phyloP scores from a whole-genome alignment of 2,888 invertebrate genomes.

The Drosophila helvetica region DNA sequence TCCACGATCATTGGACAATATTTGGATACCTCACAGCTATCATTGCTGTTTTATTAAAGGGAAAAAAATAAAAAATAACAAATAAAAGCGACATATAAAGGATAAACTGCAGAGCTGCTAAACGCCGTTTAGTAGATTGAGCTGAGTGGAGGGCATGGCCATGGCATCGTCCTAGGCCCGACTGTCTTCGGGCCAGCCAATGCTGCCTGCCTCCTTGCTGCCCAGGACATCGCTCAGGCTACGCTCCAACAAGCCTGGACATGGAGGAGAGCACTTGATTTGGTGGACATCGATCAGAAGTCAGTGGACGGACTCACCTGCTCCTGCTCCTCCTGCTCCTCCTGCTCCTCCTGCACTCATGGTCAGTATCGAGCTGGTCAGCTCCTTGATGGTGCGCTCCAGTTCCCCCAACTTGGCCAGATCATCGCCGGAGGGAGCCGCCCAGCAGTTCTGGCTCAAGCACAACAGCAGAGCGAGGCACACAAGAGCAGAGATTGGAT shows the following conservation, averaged over 20 bases:
- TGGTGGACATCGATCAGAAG: background rate
- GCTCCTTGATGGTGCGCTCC: slow-evolving; percentile 60
- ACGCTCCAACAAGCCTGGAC: slow-evolving; percentile 17
- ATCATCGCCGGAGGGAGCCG: slow-evolving; percentile 57
- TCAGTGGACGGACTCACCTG: background rate
- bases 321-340: slow-evolving; percentile 24
- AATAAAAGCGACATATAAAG: background rate
- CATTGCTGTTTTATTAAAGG: slow-evolving; percentile 10
- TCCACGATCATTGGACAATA: slow-evolving; percentile 12
- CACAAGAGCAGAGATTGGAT: background rate
- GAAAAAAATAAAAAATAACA: slow-evolving; percentile 15
- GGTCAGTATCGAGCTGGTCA: slow-evolving; percentile 60
- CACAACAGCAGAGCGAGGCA: background rate
- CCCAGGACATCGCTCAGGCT: slow-evolving; percentile 25
- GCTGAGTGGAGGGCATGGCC: background rate
- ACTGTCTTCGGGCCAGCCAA: slow-evolving; percentile 38
- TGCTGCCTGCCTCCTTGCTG: slow-evolving; percentile 9
- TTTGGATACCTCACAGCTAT: background rate
- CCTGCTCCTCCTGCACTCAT: slow-evolving; percentile 40
- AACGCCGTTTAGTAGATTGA: slow-evolving; percentile 47
- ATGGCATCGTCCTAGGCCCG: slow-evolving; percentile 5
- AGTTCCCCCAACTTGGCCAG: slow-evolving; percentile 51
- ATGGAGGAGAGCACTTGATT: background rate
- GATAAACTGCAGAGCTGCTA: slow-evolving; percentile 41
- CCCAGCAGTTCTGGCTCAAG: slow-evolving; percentile 11